Evolutionary conservation across 2,888 invertebrate genomes (phyloP), one percentile per base, ranked within the genome.

Genomic region (Sepioteuthis lessoniana): DNA sequence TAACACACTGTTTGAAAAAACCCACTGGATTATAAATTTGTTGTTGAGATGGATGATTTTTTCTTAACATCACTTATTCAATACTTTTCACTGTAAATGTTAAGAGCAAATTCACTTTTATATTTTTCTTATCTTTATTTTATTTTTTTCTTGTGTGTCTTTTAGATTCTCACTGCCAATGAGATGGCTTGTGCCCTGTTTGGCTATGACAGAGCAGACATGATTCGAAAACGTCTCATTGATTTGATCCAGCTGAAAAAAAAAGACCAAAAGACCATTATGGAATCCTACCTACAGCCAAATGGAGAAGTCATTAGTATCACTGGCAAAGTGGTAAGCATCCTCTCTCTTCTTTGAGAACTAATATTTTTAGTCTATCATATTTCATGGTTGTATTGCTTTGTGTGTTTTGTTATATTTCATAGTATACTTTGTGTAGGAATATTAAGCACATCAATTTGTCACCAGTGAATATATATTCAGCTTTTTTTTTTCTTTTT

Each of bases 121-220:
- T 21, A 90, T n/a, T n/a, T 1, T 90, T 25, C 13, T 25, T 21
- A 90, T n/a, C 8, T 1, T 90, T 25, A 1, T 25, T 90, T 37
- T 90, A 37, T 31, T 91, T 37, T 38, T 16, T 37, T 91, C 7
- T 3, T 91, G 35, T 91, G 7, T 5, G 16, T 42, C 50, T 97
- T 97, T 7, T 97, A 98, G 98, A 98, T 98, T 95, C 97, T 98
- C 37, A 98, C 98, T 96, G 98, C 98, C 31, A 98, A 98, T 97
- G 98, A 98, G 96, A 98, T 98, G 97, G 98, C 98, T 16, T 98
- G 98, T 95, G 96, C 96, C 94, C 94, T 97, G 94, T 97, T 97
- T 95, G 97, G 96, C 37, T 96, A 97, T 94, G 95, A 95, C 47
- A 95, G 96, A 93, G 95, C 96, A 8, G 98, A 98, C 0, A 97